Evolutionary conservation across 2,888 invertebrate species (phyloP), one percentile per base, ranked within the genome.

Genomic region (Colostygia pectinataria): DNA sequence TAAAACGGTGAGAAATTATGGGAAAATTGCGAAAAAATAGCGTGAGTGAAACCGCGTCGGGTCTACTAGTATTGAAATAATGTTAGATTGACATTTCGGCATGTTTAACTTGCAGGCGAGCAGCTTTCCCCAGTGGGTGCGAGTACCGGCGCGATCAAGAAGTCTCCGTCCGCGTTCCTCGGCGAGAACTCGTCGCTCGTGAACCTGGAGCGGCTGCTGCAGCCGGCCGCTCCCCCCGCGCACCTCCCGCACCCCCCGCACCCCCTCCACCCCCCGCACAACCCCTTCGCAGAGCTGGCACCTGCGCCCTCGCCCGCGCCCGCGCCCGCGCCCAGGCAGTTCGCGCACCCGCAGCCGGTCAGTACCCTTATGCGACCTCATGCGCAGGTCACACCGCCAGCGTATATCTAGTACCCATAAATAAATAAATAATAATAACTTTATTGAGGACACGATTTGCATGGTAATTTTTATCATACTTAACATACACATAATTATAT

Each of bases 181-280:
- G 99, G 99, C 32, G 98, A 98, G 87, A 99, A 99, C 91, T 98
- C 98, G 7, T 93, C 95, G 65, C 93, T 99, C 66, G 99, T 99
- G 57, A 99, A 99, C 92, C 92, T 99, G 83, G 99, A 99, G 91
- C 97, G 99, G 80, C 93, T 99, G 76, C 96, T 99, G 59, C 74
- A 84, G 49, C 64, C 74, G 3, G 63, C 86, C 2, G 62, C 86
- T 71, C 45, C 58, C 36, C 45, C 55, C 23, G 55, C 67, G n/a
- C n/a, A n/a, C n/a, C n/a, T n/a, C n/a, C n/a, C n/a, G 29, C 7
- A 7, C 55, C 18, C 71, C 63, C 33, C 67, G 74, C n/a, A n/a
- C n/a, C n/a, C 4, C 72, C n/a, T n/a, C n/a, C n/a, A n/a, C 5
- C 59, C 63, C 47, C 53, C 61, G 23, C 59, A 62, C 49, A 61